phyloP scores from a whole-genome alignment of 37 sponge, comb jelly and placozoan genomes.

The Spongilla lacustris region DNA sequence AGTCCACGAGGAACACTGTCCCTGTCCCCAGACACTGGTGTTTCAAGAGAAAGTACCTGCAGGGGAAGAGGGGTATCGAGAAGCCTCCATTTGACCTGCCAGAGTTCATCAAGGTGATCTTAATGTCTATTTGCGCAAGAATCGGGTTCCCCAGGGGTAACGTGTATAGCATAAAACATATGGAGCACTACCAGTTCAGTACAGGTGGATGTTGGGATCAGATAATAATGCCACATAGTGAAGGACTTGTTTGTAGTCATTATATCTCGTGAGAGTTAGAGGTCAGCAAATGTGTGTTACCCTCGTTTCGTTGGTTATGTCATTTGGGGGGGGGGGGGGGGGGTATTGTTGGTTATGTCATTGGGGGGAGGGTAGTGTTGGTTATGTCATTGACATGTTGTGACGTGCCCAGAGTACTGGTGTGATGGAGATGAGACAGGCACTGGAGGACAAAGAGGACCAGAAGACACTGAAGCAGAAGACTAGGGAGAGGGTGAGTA shows the following conservation, averaged over 20 bases:
- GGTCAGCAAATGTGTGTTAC: too few species aligned
- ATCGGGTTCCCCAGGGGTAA: too few species aligned
- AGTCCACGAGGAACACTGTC: slow-evolving; percentile 93
- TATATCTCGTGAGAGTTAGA: too few species aligned
- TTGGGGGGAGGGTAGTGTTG: neutral
- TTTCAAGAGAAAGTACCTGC: slow-evolving; percentile 97
- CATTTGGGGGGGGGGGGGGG: too few species aligned
- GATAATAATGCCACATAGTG: too few species aligned
- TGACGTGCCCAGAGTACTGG: slow-evolving; percentile 78
- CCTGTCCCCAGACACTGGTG: slow-evolving; percentile 98
- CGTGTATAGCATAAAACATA: too few species aligned
- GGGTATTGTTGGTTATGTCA: too few species aligned
- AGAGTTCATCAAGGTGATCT: slow-evolving; percentile 90
- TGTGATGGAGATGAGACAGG: slow-evolving; percentile 97
- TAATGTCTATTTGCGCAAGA: neutral
- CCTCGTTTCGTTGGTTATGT: too few species aligned
- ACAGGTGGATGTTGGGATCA: too few species aligned
- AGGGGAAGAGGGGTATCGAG: slow-evolving; percentile 97
- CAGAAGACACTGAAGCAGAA: slow-evolving; percentile 89
- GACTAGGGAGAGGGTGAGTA: slow-evolving; percentile 80
- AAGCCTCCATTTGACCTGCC: slow-evolving; percentile 94
- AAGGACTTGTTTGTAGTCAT: too few species aligned
- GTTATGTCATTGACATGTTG: neutral
- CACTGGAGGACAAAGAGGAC: slow-evolving; percentile 93
- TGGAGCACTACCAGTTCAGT: too few species aligned